These are phyloP conservation scores for Arion vulgaris DNA, from an alignment of 1,140 invertebrate genomes.

Conservation along the genomic window DNA sequence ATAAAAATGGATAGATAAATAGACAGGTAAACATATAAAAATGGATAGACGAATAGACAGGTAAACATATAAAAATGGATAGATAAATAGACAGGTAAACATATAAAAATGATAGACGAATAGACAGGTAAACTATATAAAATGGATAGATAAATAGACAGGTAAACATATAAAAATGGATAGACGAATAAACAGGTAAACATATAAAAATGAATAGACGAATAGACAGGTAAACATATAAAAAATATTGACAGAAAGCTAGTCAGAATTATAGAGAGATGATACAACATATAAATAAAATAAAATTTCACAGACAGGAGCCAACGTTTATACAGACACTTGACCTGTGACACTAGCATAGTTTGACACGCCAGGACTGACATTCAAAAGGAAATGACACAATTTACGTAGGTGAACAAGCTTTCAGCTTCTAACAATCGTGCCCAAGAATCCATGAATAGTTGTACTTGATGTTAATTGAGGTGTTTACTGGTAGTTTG, in stretches of 20 bases:
- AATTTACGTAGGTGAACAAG: neutral
- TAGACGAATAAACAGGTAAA: neutral
- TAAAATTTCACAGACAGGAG: neutral
- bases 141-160: too few relatives aligned
- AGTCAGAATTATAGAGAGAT: neutral
- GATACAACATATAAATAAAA: neutral
- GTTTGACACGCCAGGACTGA: neutral
- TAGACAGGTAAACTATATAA: too few relatives aligned
- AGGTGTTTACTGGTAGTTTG: too few relatives aligned
- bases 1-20: neutral
- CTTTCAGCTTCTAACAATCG: neutral
- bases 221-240: neutral
- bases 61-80: too few relatives aligned
- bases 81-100: too few relatives aligned
- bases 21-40: neutral
- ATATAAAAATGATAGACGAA: too few relatives aligned
- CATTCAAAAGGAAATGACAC: conserved; percentile 14
- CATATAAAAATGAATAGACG: neutral
- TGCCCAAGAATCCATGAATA: neutral
- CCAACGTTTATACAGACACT: neutral
- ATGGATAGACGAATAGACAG: too few relatives aligned
- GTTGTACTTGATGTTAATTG: neutral
- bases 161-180: too few relatives aligned
- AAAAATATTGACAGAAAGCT: neutral
- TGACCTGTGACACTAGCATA: neutral